Evolutionary conservation across 2,113 vertebrate species (phyloP).

Genomic region (Lepisosteus osseus): DNA sequence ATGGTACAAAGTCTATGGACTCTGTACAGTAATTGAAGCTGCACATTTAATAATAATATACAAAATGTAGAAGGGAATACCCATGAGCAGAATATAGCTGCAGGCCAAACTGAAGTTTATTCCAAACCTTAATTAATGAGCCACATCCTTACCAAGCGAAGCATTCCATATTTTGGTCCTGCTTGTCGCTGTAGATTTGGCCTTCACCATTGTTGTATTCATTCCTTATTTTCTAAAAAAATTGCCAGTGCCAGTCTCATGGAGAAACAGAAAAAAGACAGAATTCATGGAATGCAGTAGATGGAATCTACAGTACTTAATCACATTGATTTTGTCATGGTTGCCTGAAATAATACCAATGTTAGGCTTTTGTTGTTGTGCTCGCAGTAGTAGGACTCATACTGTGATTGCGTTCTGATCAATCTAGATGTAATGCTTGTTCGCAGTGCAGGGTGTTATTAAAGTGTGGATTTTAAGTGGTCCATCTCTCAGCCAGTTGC

Average conservation of each 20-base stretch:
- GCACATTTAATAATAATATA: slow-evolving; percentile 46
- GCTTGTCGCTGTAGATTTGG: slow-evolving; percentile 40
- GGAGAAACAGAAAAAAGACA: background rate
- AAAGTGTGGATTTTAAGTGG: background rate
- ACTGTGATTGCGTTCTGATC: background rate
- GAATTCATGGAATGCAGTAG: background rate
- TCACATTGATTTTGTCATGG: background rate
- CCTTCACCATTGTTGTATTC: background rate
- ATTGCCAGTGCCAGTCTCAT: background rate
- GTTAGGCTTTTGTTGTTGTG: background rate
- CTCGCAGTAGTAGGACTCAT: background rate
- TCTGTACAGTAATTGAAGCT: slow-evolving; percentile 45
- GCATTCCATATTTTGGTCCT: slow-evolving; percentile 34
- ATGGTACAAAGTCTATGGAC: slow-evolving; percentile 43
- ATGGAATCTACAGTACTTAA: background rate
- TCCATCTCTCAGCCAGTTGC: no score
- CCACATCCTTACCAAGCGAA: slow-evolving; percentile 38
- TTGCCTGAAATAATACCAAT: slow-evolving; percentile 4
- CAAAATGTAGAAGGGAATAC: slow-evolving; percentile 28
- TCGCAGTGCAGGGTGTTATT: background rate
- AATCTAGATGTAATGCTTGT: background rate
- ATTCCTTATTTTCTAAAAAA: slow-evolving; percentile 2
- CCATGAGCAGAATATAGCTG: slow-evolving; percentile 48
- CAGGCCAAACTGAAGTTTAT: slow-evolving; percentile 37
- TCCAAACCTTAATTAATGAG: slow-evolving; percentile 47